Evolutionary conservation across 2,888 invertebrate genomes (phyloP).

Genomic region (Drosophila demipolita): DNA sequence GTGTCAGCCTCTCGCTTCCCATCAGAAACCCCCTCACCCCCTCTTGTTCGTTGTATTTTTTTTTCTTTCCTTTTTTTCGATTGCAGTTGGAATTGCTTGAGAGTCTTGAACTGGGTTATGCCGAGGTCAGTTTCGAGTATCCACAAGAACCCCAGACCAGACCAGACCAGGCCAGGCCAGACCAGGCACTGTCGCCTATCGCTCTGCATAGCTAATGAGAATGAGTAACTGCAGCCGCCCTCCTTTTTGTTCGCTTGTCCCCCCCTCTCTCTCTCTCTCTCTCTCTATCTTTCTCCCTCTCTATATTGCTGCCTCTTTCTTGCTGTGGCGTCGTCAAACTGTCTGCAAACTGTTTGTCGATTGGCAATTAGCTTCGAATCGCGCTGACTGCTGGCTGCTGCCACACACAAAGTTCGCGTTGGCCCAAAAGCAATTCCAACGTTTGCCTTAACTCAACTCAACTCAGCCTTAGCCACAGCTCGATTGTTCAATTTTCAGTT

Average conservation of each 20-base stretch:
- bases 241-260: neutral
- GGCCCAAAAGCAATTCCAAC: constrained; percentile 53
- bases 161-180: neutral
- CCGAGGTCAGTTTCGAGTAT: constrained; percentile 53
- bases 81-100: constrained; percentile 20
- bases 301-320: neutral
- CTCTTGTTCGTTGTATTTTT: neutral
- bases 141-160: neutral
- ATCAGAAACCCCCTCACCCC: neutral
- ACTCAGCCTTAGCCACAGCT: constrained; percentile 6
- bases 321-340: constrained; percentile 67
- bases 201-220: constrained; percentile 57
- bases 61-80: neutral
- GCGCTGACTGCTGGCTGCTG: constrained; percentile 20
- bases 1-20: constrained; percentile 13
- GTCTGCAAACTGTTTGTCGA: constrained; percentile 65
- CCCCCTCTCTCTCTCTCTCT: neutral
- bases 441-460: constrained; percentile 33
- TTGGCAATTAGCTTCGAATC: constrained; percentile 72
- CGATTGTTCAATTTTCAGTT: constrained; percentile 79
- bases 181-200: constrained; percentile 20
- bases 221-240: constrained; percentile 58
- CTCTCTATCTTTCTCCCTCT: neutral
- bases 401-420: constrained; percentile 54
- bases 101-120: constrained; percentile 58